phyloP scores from a whole-genome alignment of 1,140 invertebrate genomes.

The Drosophila sulfurigaster region DNA sequence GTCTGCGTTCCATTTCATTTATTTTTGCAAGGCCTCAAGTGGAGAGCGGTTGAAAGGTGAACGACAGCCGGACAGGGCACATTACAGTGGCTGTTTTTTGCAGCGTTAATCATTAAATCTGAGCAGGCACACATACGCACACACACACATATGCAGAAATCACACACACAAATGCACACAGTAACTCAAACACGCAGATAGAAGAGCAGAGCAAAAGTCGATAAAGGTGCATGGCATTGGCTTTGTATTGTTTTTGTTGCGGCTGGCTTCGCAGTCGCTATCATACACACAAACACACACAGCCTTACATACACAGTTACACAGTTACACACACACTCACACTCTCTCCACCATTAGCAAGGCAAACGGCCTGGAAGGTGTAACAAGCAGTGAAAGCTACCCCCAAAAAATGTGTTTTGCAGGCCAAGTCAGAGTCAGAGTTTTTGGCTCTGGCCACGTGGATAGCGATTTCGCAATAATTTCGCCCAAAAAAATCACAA shows the following conservation, averaged over 20 bases:
- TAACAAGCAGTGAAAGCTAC: conserved; percentile 64
- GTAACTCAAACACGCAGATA: background rate
- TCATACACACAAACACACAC: conserved; percentile 38
- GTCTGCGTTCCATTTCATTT: conserved; percentile 8
- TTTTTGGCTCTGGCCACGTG: conserved; percentile 40
- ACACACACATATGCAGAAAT: background rate
- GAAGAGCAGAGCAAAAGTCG: conserved; percentile 48
- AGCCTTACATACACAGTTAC: background rate
- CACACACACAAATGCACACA: conserved; percentile 31
- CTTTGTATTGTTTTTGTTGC: conserved; percentile 51
- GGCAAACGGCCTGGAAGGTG: conserved; percentile 34
- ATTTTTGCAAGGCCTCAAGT: conserved; percentile 56
- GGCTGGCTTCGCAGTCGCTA: conserved; percentile 46
- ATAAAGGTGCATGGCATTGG: conserved; percentile 66
- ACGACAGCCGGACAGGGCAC: background rate
- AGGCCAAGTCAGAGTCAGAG: too few species aligned
- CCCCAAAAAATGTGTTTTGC: conserved; percentile 44
- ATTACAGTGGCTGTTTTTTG: conserved; percentile 41
- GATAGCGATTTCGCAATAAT: conserved; percentile 68
- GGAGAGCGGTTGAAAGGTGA: conserved; percentile 42
- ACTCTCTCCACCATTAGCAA: conserved; percentile 16
- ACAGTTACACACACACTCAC: conserved; percentile 22
- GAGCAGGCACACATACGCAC: conserved; percentile 50
- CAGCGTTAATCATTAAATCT: conserved; percentile 78
- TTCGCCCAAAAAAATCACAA: conserved; percentile 55